Conservation (phyloP, 2,797 vertebrate genomes). For the Rhinella marina region DNA sequence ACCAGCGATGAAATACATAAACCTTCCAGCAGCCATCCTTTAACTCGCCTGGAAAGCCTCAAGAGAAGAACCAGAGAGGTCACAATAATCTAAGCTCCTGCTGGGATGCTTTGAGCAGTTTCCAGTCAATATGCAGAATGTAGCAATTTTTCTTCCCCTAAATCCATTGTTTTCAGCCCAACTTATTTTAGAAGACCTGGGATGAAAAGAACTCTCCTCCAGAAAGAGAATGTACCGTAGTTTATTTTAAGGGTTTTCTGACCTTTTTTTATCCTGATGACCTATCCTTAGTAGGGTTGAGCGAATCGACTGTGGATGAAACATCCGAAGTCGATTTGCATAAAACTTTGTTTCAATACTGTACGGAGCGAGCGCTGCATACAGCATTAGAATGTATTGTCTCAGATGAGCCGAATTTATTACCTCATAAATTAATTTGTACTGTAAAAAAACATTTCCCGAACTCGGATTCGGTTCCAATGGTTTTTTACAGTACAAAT, state of each 20-base stretch:
- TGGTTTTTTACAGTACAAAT: no score
- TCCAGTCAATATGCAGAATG: neutral
- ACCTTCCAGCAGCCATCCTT: slow-evolving; percentile 70
- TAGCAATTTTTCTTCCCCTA: neutral
- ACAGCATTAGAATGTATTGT: no score
- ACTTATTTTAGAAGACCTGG: neutral
- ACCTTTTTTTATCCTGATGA: neutral
- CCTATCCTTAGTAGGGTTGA: no score
- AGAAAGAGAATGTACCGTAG: neutral
- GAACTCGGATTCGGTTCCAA: no score
- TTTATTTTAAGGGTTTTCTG: neutral
- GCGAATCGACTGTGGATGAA: no score
- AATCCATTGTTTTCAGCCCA: neutral
- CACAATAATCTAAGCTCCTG: slow-evolving; percentile 66
- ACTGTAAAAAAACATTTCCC: no score
- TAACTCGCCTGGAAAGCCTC: slow-evolving; percentile 78
- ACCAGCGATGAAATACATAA: slow-evolving; percentile 75
- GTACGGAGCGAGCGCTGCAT: no score
- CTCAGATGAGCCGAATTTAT: no score
- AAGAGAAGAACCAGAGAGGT: slow-evolving; percentile 85
- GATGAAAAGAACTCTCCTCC: neutral
- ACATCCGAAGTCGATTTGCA: no score
- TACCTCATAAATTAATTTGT: no score
- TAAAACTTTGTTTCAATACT: no score
- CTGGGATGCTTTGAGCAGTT: no score